Base-by-base conservation (phyloP, 1,140 invertebrate species). In the Grapholita molesta region DNA sequence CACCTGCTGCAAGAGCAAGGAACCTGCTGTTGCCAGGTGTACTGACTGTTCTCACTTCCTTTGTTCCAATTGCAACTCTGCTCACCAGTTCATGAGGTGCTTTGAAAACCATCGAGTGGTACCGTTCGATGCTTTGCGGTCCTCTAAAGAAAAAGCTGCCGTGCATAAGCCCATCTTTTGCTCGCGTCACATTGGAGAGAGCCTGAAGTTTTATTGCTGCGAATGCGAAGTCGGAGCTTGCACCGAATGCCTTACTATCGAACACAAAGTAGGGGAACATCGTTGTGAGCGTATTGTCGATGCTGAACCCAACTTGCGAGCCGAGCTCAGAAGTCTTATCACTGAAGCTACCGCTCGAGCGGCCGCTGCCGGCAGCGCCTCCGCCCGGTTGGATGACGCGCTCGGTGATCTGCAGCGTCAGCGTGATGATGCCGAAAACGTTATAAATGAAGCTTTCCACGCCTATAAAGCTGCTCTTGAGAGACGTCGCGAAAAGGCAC, bases 51-150 rank as follows among this genome's bases (percentile, higher is more conserved):
- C 97, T 76, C 98, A 98, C 92, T 97, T 98, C 83, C 93, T 99
- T 12, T 99, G 98, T 92, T 95, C 95, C 21, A 97, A 97, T 85
- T 99, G 98, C 92, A 97, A 98, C 73, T 97, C 96, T 25, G 98
- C 98, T 55, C 98, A 99, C 90, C 96, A 97, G 85, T 96, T 96
- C 77, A 99, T 99, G 97, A 94, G 97, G 55, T 98, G 97, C 90
- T 98, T 98, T 88, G 97, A 98, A 89, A 97, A 96, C 78, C 98
- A 99, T 78, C 94, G 96, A 83, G 97, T 98, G 15, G 94, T 98
- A 48, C 95, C 95, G 21, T 96, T 98, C 85, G 97, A 98, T 80
- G 96, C 97, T 70, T 93, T 98, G 76, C 95, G 96, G 77, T 95
- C 95, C 83, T 95, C 95, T 24, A 94, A 95, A 74, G 95, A 97